phyloP scores from a whole-genome alignment of 1,140 invertebrate genomes.

The Aphaenogaster floridana region DNA sequence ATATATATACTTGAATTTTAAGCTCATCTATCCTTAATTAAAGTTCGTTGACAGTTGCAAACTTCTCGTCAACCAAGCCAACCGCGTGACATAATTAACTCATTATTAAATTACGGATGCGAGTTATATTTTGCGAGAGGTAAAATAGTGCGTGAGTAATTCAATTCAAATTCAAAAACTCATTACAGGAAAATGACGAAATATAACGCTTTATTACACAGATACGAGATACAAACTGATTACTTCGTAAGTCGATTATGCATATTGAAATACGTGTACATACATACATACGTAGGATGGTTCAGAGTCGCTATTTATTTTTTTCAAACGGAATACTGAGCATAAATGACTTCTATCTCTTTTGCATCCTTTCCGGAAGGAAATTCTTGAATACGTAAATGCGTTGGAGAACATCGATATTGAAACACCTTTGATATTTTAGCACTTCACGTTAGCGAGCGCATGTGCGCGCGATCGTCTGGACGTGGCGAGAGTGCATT shows the following conservation, averaged over 20 bases:
- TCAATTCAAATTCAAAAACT: not conserved
- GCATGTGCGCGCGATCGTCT: not conserved
- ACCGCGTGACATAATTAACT: constrained; percentile 7
- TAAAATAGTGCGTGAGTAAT: not conserved
- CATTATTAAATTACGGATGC: constrained; percentile 23
- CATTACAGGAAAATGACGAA: not conserved
- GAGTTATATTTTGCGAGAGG: constrained; percentile 36
- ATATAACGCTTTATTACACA: constrained; percentile 1
- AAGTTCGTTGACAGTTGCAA: constrained; percentile 16
- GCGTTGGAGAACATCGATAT: not conserved
- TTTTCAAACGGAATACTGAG: not conserved
- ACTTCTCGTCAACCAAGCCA: constrained; percentile 6
- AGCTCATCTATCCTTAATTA: constrained; percentile 19
- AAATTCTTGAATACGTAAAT: not conserved
- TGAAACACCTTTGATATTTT: constrained; percentile 15
- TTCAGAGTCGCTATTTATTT: not conserved
- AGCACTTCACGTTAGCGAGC: not conserved
- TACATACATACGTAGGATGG: not conserved
- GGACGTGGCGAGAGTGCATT: not conserved
- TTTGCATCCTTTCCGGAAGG: not conserved
- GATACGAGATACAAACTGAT: not conserved
- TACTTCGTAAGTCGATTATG: not conserved
- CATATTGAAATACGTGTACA: not conserved
- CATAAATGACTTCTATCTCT: not conserved
- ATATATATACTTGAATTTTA: not conserved